Evolutionary conservation across 2,888 invertebrate genomes (phyloP), one percentile per base, ranked within the genome.

Genomic region (Meliscaeva auricollis): DNA sequence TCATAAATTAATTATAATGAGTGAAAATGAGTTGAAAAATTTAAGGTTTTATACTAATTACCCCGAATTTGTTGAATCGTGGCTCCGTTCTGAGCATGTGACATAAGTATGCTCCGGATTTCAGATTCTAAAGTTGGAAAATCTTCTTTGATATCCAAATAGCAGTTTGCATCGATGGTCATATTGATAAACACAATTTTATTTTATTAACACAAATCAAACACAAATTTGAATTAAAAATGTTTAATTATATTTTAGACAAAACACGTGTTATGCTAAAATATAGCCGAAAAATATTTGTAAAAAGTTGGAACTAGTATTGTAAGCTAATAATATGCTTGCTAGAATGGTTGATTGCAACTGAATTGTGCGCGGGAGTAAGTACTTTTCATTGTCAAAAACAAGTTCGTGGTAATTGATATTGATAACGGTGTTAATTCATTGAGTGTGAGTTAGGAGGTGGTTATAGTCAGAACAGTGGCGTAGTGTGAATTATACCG

Each of bases 31-130:
- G 1, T n/a, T n/a, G 0, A 26, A 54, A 46, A 11, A 7, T 1
- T 38, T 32, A 7, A n/a, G n/a, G n/a, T n/a, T n/a, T n/a, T n/a
- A n/a, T n/a, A 35, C 13, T 54, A 30, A 52, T 88, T 89, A 92
- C 92, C 89, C 79, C 89, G 89, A 68, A 92, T 91, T 69, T 89
- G 89, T 74, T 90, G 87, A 88, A 92, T 91, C 77, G 92, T 91
- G 66, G 91, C 89, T 17, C 92, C 92, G 75, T 90, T 89, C 84
- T 90, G 90, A 81, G 92, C 91, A 88, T 90, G 90, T 77, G 90
- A 78, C 68, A 90, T 87, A 68, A 92, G 87, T 87, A 92, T 91
- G 72, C 89, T 89, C 32, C 91, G 91, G 56, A 92, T 87, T 77
- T 91, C 90, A 11, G 87, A 79, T 87, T 91, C 89, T 35, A 92